Evolutionary conservation across 2,797 vertebrate genomes (phyloP).

Genomic region (Myripristis jacobus): DNA sequence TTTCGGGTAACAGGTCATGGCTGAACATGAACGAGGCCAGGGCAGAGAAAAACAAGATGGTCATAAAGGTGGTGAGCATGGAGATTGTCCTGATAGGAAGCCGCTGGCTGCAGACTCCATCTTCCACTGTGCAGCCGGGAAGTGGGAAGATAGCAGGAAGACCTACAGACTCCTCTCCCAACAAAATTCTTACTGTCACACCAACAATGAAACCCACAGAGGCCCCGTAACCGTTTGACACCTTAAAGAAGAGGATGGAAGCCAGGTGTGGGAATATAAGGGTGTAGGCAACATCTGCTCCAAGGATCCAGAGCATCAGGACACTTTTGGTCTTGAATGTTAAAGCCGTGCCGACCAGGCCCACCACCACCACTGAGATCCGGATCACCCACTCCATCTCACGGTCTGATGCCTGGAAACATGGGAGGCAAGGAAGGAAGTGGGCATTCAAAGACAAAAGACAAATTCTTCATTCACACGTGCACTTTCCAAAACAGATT

Average conservation of each 20-base stretch:
- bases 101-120: conserved; percentile 71
- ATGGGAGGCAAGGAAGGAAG: not conserved
- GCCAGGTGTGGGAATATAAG: conserved; percentile 84
- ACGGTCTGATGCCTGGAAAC: conserved; percentile 75
- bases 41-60: conserved; percentile 44
- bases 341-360: conserved; percentile 68
- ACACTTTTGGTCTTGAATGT: conserved; percentile 74
- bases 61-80: conserved; percentile 71
- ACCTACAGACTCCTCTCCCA: conserved; percentile 62
- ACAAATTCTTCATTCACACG: conserved; percentile 1
- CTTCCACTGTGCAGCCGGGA: conserved; percentile 68
- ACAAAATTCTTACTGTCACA: conserved; percentile 49
- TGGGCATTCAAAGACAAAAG: not conserved
- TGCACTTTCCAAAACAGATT: not conserved
- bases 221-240: conserved; percentile 78
- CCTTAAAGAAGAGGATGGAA: conserved; percentile 77
- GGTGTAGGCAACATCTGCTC: conserved; percentile 79
- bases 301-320: conserved; percentile 81
- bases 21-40: conserved; percentile 54
- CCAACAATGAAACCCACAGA: conserved; percentile 39
- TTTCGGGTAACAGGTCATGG: conserved; percentile 48
- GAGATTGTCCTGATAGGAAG: conserved; percentile 81
- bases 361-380: conserved; percentile 74
- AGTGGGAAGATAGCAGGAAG: conserved; percentile 77
- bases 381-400: conserved; percentile 82